Conservation (phyloP, 2,888 invertebrate species). For the Oscheius sp. region DNA sequence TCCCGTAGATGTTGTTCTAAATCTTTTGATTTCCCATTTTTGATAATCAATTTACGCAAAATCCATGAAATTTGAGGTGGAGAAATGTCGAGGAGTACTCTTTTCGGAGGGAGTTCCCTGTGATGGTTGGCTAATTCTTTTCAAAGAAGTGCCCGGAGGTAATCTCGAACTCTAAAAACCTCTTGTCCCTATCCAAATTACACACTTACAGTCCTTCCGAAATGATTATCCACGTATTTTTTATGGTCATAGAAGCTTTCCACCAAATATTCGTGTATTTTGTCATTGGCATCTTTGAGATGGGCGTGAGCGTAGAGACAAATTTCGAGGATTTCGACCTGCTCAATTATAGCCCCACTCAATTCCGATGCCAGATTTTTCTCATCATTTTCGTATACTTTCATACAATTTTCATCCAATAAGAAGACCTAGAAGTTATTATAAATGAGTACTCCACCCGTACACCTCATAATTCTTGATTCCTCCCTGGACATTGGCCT, state of each 20-base stretch:
- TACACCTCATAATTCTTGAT: constrained; percentile 61
- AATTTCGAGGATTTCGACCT: constrained; percentile 65
- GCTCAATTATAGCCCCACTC: constrained; percentile 55
- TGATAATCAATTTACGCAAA: constrained; percentile 4
- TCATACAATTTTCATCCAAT: constrained; percentile 53
- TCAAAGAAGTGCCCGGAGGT: constrained; percentile 18
- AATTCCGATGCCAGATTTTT: constrained; percentile 47
- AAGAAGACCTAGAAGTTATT: constrained; percentile 54
- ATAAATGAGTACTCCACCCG: too few species aligned
- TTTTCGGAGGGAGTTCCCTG: constrained; percentile 3
- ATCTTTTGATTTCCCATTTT: background rate
- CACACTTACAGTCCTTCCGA: constrained; percentile 51
- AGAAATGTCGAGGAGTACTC: constrained; percentile 6
- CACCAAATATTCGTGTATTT: constrained; percentile 60
- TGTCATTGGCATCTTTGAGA: constrained; percentile 29
- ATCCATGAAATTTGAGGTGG: constrained; percentile 29
- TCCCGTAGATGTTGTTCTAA: constrained; percentile 16
- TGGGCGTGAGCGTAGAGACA: constrained; percentile 63
- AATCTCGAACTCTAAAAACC: constrained; percentile 18
- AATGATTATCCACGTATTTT: constrained; percentile 58
- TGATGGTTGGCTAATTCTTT: background rate
- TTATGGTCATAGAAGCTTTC: constrained; percentile 58
- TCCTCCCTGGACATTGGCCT: constrained; percentile 58
- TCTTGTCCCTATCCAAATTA: background rate
- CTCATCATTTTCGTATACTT: constrained; percentile 58